Percentiles rank a stretch among this genome's conserved stretches.
phyloP scores from a whole-genome alignment of 1,140 invertebrate genomes.

The Homalodisca vitripennis region DNA sequence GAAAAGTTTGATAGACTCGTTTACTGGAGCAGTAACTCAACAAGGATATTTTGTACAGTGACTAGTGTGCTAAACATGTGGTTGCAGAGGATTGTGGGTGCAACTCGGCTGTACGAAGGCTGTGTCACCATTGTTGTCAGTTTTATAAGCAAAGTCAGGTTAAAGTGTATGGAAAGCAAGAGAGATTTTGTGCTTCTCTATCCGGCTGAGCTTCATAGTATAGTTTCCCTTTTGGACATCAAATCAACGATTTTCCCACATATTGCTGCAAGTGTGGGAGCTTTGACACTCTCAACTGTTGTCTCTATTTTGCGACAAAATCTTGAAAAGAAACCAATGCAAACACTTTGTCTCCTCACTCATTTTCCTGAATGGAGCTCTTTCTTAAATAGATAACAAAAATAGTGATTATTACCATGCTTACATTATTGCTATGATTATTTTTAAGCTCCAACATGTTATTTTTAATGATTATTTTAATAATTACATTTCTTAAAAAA shows the following conservation, averaged over 20 bases:
- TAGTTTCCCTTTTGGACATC: neutral
- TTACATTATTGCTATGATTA: neutral
- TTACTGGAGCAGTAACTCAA: neutral
- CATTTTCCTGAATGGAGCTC: neutral
- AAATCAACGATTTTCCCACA: neutral
- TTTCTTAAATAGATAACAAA: neutral
- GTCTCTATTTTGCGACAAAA: neutral
- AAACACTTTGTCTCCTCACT: neutral
- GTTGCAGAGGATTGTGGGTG: neutral
- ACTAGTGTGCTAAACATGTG: neutral
- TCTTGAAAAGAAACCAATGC: neutral
- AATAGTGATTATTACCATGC: neutral
- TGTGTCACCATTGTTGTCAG: neutral
- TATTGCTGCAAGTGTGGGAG: no score
- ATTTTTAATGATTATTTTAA: neutral
- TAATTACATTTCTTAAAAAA: neutral
- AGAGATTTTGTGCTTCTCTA: slow-evolving; percentile 8
- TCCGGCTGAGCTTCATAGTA: neutral
- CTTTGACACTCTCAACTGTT: neutral
- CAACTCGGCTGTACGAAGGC: neutral
- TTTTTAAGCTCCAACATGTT: neutral
- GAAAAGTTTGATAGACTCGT: neutral
- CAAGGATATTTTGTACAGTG: slow-evolving; percentile 13
- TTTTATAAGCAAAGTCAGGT: neutral
- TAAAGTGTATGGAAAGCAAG: neutral